Base-by-base conservation (phyloP, 2,797 vertebrate genomes). In the Argya squamiceps region DNA sequence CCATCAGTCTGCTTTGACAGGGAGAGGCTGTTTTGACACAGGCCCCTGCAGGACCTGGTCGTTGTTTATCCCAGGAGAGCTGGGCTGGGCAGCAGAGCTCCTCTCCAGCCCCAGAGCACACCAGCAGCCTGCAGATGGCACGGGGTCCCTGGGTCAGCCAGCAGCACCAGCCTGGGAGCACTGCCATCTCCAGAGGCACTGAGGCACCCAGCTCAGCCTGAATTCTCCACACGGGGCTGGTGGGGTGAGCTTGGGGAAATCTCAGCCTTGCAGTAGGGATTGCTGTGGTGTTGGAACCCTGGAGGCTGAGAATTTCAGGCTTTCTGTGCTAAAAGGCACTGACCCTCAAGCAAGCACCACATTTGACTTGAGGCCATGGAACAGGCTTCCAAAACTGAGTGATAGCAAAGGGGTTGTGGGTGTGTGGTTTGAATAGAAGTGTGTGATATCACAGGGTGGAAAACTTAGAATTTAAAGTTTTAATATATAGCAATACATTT, bases 191-290 rank as follows among this genome's bases (percentile, higher is more conserved):
- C 75, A 6, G 44, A 44, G 88, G 49, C 77, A 19, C 7, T 27
- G 2, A 2, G 59, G 32, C 22, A 32, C 41, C 41, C 49, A 4
- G n/a, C 9, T 19, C 55, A 52, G 62, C 29, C n/a, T 2, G 27
- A 34, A 37, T 71, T 8, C 71, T n/a, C 36, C 32, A 6, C 1
- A 0, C 0, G 5, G 80, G 17, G 36, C 80, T 74, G 37, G 3
- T 10, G 22, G 55, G 12, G 0, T 3, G 22, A 81, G 41, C 26
- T 10, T 36, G 34, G 77, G 64, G 36, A 46, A 52, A 11, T 23
- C 13, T 46, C 18, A 11, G 17, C 32, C 67, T 24, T 12, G 3
- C 27, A 9, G 1, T 4, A 17, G 7, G 24, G 10, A 0, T 15
- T 67, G 58, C 77, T 69, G 34, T 47, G 46, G 46, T 47, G 46